Base-by-base conservation (phyloP, 2,113 vertebrate genomes). In the Mungos mungo region DNA sequence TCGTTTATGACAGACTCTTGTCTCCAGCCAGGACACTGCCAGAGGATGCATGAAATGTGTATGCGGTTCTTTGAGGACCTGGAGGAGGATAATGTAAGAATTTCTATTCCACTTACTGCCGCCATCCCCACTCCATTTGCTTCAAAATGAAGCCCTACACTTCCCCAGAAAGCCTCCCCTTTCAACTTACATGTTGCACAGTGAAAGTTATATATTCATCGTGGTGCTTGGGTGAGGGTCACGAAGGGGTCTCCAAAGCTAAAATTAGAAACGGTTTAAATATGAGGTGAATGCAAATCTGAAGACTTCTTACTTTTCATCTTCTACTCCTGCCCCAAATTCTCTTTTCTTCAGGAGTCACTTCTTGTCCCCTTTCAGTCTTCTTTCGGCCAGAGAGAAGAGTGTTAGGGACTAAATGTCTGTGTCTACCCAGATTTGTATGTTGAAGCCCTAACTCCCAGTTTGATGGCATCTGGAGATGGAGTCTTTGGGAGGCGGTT, bases 31-130 rank as follows among this genome's bases (percentile, higher is more conserved):
- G 97, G 85, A 81, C 90, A 97, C 50, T 94, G 97, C 97, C 96
- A 98, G 98, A 97, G 97, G 96, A 97, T 96, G 96, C 96, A 89
- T 98, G 98, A 98, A 98, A 98, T 98, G 80, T 96, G 93, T 97
- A 95, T 93, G 95, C 95, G 95, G 90, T 96, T 95, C 92, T 98
- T 98, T 85, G 82, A 97, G 96, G 92, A 97, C 77, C 94, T 66
- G 38, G 91, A 97, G 97, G 97, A 98, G 96, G 76, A 88, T 35
- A 38, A 87, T 88, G 87, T 33, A 96, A 72, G 60, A 72, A 92
- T 84, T 95, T 89, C 86, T 81, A 12, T 72, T 79, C 90, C 92
- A 71, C 15, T 89, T 63, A 79, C 57, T 31, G 54, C 65, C 60
- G 21, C 68, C 33, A n/a, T 65, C 33, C 90, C 90, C 35, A 77